Conservation (phyloP, 2,888 invertebrate genomes). For the Microctonus hyperodae region DNA sequence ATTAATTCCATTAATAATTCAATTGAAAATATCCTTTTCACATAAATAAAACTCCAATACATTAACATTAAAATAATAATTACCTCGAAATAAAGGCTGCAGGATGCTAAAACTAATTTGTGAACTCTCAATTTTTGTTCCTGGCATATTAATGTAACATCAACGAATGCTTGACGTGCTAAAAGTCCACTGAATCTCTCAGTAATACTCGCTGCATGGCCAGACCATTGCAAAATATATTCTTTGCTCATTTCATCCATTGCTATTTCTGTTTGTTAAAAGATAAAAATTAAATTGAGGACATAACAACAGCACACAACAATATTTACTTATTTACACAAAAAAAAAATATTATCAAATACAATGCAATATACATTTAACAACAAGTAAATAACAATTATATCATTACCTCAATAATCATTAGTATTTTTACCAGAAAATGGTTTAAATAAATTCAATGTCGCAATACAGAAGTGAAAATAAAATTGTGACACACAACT, state of each 20-base stretch:
- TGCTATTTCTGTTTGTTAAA: slow-evolving; percentile 39
- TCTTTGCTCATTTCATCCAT: slow-evolving; percentile 55
- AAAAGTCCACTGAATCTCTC: slow-evolving; percentile 75
- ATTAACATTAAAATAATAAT: slow-evolving; percentile 37
- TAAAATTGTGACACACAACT: neutral
- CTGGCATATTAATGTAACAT: slow-evolving; percentile 78
- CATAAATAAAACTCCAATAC: neutral
- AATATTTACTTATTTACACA: neutral
- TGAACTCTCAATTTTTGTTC: slow-evolving; percentile 78
- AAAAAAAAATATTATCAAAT: neutral
- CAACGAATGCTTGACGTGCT: slow-evolving; percentile 77
- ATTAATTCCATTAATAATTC: neutral
- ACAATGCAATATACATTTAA: neutral
- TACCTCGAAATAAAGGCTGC: slow-evolving; percentile 78
- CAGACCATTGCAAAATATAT: slow-evolving; percentile 74
- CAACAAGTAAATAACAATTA: neutral
- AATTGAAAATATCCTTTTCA: neutral
- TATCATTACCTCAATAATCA: neutral
- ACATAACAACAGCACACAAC: slow-evolving; percentile 20
- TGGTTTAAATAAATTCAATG: neutral
- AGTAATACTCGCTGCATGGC: slow-evolving; percentile 74
- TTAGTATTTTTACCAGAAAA: too few relatives aligned
- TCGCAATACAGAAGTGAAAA: neutral
- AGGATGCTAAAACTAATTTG: slow-evolving; percentile 76
- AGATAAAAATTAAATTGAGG: slow-evolving; percentile 28